Base-by-base conservation (phyloP, 2,797 vertebrate species). In the Natrix natrix region DNA sequence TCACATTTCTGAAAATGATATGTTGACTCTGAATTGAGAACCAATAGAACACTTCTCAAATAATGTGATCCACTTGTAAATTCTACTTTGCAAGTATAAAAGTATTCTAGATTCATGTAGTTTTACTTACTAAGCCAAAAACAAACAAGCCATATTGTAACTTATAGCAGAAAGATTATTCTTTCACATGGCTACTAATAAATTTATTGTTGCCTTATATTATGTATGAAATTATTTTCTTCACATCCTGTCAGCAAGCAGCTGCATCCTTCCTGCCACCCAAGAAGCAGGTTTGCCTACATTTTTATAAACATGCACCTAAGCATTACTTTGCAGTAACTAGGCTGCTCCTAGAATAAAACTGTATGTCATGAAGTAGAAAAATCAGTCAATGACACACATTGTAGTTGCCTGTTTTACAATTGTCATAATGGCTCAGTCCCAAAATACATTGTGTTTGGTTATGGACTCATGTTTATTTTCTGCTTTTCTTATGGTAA, bases 221-320 rank as follows among this genome's bases (percentile, higher is more conserved):
- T 89, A 83, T 28, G 24, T 92, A 69, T 55, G 28, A 66, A 57
- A 90, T 48, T 56, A n/a, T 63, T 56, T 90, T 56, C 54, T 26
- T 55, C 88, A 59, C 17, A 8, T 74, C 61, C 74, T 59, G 43
- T 89, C 61, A 92, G 20, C n/a, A 90, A 86, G 43, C 5, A 26
- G 57, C 28, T 55, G 48, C 48, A 86, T 92, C 5, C 56, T 90
- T 86, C 24, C 59, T 86, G 48, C 56, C 60, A 66, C 26, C 12
- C 60, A 69, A 87, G 60, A 57, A 87, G n/a, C 92, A 69, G 66
- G 60, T 69, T 66, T 93, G 92, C 43, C 78, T 87, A 56, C 83
- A 66, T 66, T 93, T 90, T 86, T 26, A 93, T 55, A 90, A 90
- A 1, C n/a, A 7, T 69, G 69, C 8, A 93, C 26, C 32, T 87